Percentiles rank a stretch among this genome's conserved stretches.
Conservation (phyloP, 2,113 vertebrate genomes). For the Excalfactoria chinensis region DNA sequence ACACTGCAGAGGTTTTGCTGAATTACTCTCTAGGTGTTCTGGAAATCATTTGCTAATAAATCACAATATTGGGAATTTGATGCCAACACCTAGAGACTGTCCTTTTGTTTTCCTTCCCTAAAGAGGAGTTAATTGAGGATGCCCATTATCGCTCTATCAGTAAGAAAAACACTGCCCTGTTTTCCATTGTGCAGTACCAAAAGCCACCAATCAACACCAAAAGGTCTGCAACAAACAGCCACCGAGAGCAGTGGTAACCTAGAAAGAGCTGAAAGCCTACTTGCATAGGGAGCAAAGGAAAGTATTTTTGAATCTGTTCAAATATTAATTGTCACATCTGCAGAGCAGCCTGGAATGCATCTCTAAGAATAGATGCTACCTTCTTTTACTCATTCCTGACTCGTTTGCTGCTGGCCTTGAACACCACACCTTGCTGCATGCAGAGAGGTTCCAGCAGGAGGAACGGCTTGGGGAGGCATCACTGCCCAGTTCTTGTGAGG, state of each 20-base stretch:
- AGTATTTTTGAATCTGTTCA: neutral
- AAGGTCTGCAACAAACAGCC: conserved; percentile 29
- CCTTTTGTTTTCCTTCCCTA: neutral
- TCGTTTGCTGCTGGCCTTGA: neutral
- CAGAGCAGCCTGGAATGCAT: neutral
- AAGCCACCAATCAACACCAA: conserved; percentile 35
- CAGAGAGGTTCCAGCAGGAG: neutral
- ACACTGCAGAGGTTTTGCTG: conserved; percentile 27
- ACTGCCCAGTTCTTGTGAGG: neutral
- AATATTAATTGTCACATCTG: neutral
- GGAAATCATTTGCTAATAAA: conserved; percentile 40
- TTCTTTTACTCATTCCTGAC: neutral
- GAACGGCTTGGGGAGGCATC: rapidly evolving
- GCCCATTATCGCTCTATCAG: conserved; percentile 3
- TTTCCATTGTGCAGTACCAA: conserved; percentile 28
- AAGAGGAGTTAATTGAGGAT: neutral
- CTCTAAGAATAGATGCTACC: neutral
- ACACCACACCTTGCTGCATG: neutral
- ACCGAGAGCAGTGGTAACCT: neutral
- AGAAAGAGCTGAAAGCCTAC: neutral
- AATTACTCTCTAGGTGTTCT: neutral
- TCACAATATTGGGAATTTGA: neutral
- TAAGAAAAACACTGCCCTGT: conserved; percentile 33
- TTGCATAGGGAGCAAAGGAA: neutral
- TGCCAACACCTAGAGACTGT: neutral